phyloP scores from a whole-genome alignment of 2,113 vertebrate species.

The Pollachius pollachius region DNA sequence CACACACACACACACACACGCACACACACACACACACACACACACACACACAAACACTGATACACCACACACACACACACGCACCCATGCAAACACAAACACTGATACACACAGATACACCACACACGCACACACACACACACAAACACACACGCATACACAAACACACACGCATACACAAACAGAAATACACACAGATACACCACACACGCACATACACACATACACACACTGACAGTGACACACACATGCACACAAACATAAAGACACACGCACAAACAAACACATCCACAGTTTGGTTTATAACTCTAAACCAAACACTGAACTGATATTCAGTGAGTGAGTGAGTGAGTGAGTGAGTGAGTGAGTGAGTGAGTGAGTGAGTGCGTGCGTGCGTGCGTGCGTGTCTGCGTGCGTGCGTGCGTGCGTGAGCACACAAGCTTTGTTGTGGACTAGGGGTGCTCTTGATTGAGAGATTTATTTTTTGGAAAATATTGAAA shows the following conservation, averaged over 20 bases:
- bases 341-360: neutral
- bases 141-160: no score
- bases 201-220: neutral
- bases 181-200: neutral
- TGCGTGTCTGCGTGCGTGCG: no score
- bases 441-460: no score
- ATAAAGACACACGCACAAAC: conserved; percentile 16
- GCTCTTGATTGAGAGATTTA: neutral
- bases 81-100: neutral
- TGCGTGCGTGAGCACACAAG: neutral
- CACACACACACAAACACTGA: conserved; percentile 13
- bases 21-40: conserved; percentile 16
- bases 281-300: no score
- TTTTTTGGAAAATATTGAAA: no score
- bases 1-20: neutral
- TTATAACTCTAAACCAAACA: no score
- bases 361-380: neutral
- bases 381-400: neutral
- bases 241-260: conserved; percentile 14
- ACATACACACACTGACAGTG: neutral
- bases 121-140: no score
- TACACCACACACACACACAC: conserved; percentile 2
- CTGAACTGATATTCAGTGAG: no score
- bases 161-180: no score
- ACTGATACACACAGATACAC: no score